Percentiles rank a stretch among this genome's conserved stretches.
These are phyloP conservation scores for Deilephila elpenor DNA, from an alignment of 2,888 invertebrate species.

Conservation along the genomic window DNA sequence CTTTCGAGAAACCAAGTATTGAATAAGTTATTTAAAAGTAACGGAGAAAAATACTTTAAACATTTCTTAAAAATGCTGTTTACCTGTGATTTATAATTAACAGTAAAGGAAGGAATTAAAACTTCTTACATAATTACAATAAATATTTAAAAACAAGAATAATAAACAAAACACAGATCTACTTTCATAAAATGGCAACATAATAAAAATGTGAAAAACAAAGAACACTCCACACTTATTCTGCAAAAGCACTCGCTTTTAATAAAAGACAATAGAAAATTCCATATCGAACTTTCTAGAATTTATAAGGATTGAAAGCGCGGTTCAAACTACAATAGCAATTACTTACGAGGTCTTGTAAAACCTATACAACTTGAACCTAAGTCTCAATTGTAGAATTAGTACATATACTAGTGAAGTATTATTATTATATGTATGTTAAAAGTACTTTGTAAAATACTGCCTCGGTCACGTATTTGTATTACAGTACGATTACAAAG, in stretches of 20 bases:
- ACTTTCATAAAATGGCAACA: not conserved
- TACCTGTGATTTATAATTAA: too few species aligned
- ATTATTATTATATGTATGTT: not conserved
- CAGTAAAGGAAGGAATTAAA: not conserved
- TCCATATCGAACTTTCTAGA: constrained; percentile 3
- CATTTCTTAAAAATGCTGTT: too few species aligned
- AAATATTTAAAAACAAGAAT: not conserved
- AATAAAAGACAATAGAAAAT: constrained; percentile 20
- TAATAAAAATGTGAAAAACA: not conserved
- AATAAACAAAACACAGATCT: not conserved
- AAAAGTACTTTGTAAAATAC: not conserved
- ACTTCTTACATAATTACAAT: not conserved
- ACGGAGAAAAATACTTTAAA: too few species aligned
- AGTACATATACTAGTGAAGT: not conserved
- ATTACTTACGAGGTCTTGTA: not conserved
- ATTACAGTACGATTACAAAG: too few species aligned
- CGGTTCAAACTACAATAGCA: not conserved
- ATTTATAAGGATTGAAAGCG: not conserved
- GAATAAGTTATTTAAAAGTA: too few species aligned
- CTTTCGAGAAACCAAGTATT: too few species aligned
- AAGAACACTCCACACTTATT: not conserved
- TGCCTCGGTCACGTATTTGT: too few species aligned
- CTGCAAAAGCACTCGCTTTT: not conserved
- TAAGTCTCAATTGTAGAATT: not conserved
- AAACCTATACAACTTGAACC: not conserved